A percentile compares a stretch with the other conserved stretches of the same genome.
These are phyloP conservation scores for Melipona quadrifasciata DNA, from an alignment of 1,140 invertebrate genomes.

Conservation along the genomic window DNA sequence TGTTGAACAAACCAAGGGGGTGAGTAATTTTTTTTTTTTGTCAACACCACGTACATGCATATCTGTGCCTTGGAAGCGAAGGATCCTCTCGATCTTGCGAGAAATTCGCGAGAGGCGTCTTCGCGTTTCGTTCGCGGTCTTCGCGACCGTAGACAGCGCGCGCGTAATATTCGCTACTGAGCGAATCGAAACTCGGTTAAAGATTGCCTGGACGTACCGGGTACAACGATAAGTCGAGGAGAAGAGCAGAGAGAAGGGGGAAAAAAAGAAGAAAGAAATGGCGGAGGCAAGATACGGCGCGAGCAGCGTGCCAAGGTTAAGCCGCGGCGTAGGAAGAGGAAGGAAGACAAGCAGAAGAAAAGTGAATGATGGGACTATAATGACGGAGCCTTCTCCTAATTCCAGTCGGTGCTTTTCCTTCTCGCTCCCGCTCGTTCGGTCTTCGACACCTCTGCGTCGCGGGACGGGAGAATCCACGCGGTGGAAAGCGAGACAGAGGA, in stretches of 20 bases:
- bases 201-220: background rate
- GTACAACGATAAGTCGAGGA: background rate
- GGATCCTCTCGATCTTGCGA: no score
- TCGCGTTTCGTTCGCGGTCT: constrained; percentile 17
- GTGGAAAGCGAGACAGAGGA: constrained; percentile 43
- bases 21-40: no score
- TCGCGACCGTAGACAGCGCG: background rate
- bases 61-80: no score
- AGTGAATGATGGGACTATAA: constrained; percentile 66
- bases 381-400: constrained; percentile 67
- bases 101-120: background rate
- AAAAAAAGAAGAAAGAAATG: background rate
- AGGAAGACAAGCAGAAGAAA: constrained; percentile 44
- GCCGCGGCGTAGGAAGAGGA: constrained; percentile 9
- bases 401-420: constrained; percentile 40
- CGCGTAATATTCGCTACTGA: background rate
- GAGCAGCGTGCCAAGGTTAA: constrained; percentile 35
- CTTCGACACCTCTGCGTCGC: constrained; percentile 15
- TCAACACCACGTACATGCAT: no score
- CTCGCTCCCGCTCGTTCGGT: background rate
- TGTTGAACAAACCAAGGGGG: no score
- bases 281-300: constrained; percentile 13
- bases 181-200: background rate
- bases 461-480: constrained; percentile 63
- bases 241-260: background rate